Percentiles rank a stretch among this genome's conserved stretches.
Evolutionary conservation across 2,113 vertebrate species (phyloP).

Genomic region (Pangasianodon hypophthalmus): DNA sequence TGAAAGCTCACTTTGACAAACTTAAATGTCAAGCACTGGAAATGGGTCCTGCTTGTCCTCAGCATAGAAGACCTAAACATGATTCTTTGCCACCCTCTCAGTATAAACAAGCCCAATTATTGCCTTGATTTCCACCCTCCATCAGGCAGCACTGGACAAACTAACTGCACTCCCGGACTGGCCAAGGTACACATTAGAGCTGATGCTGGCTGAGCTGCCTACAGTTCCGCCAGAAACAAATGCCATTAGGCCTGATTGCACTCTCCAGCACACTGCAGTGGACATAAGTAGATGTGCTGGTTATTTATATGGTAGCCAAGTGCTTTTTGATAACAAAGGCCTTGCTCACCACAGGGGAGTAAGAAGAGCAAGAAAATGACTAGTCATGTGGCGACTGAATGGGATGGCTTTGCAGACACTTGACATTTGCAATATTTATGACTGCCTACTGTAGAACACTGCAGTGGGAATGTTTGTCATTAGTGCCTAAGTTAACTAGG

Average conservation of each 20-base stretch:
- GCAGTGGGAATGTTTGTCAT: constrained; percentile 11
- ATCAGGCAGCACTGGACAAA: constrained; percentile 76
- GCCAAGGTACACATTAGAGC: constrained; percentile 76
- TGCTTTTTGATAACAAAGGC: constrained; percentile 64
- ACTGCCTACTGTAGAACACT: background rate
- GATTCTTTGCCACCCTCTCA: constrained; percentile 70
- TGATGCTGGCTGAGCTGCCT: constrained; percentile 72
- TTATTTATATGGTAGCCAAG: constrained; percentile 78
- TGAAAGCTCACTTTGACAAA: constrained; percentile 13
- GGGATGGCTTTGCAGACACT: constrained; percentile 41
- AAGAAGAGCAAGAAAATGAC: constrained; percentile 52
- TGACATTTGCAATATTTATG: constrained; percentile 47
- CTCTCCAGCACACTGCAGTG: constrained; percentile 72
- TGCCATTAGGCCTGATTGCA: constrained; percentile 78
- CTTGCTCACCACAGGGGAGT: constrained; percentile 47
- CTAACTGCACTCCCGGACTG: constrained; percentile 74
- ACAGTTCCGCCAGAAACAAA: constrained; percentile 65
- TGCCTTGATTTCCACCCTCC: constrained; percentile 74
- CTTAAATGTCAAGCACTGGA: constrained; percentile 33
- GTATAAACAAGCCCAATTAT: constrained; percentile 75
- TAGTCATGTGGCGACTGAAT: constrained; percentile 47
- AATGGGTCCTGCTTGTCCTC: constrained; percentile 18
- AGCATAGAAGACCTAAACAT: constrained; percentile 47
- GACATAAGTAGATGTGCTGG: constrained; percentile 73
- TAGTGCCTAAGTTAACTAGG: constrained; percentile 36